Base-by-base conservation (phyloP, 2,797 vertebrate genomes). In the Chromis chromis region DNA sequence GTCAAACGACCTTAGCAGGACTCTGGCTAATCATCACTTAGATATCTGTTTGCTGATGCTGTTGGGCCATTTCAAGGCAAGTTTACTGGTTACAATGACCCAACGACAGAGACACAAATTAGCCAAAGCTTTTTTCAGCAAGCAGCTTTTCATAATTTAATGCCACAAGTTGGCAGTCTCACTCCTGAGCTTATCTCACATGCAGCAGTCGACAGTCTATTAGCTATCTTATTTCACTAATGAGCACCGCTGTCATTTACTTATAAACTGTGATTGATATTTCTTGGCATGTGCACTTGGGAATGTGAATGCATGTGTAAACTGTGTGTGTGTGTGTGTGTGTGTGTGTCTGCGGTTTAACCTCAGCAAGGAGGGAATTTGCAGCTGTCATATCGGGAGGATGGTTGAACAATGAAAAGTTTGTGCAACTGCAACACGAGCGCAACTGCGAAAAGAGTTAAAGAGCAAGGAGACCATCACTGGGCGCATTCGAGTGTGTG, bases 321-420 rank as follows among this genome's bases (percentile, higher is more conserved):
- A 36, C 2, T 54, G 10, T 46, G 25, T 19, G 70, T 25, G 46
- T 62, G 52, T 54, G 74, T 65, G 44, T 66, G 59, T 50, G 74
- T 55, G 39, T 73, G 75, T 65, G 65, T 73, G 73, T 65, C 63
- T 73, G 73, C 58, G 68, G 70, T 49, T 83, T 54, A 81, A 79
- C 86, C 74, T 9, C 79, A 79, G 72, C 42, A 75, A 56, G 52
- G 49, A 62, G 84, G 87, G 86, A 87, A 89, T 89, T 74, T 75
- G 86, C 93, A 93, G 92, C 90, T 91, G 92, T 91, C 90, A 77
- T 82, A 88, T 76, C 8, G 13, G 69, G 85, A 86, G 74, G 70
- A 79, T 68, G 53, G 63, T 6, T 50, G 65, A 92, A 93, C 92
- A 93, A 92, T 85, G 84, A 84, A 58, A 85, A 88, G 89, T 87